Base-by-base conservation (phyloP, 2,797 vertebrate species). In the Syngnathus rostellatus region DNA sequence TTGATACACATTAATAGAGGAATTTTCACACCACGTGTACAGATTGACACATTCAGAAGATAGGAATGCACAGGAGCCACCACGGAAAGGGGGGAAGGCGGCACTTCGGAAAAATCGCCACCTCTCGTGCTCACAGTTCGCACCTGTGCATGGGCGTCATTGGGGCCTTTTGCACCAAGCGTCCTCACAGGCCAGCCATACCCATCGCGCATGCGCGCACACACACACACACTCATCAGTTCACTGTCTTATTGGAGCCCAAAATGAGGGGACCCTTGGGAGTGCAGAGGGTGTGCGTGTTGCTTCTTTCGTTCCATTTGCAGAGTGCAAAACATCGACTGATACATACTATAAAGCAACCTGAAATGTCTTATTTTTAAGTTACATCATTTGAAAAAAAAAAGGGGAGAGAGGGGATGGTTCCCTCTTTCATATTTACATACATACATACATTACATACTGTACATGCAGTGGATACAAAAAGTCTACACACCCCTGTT, bases 1-100 rank as follows among this genome's bases (percentile, higher is more conserved):
- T 93, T 93, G 90, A 92, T 94, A 92, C 93, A 95, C 93, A 94
- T 92, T 93, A 93, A 94, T 93, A 93, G 92, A 94, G 92, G 90
- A 91, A 89, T 92, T 88, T 86, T 93, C 91, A 96, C 94, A 92
- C 94, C 92, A 96, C 93, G 83, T 90, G 89, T 88, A 96, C 92
- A 94, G 91, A 92, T 92, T 87, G 89, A 94, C 92, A 95, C 91
- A 80, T 93, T 93, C 91, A 93, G 82, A 92, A 92, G 92, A 92
- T 89, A 92, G 91, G 85, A 92, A 92, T 92, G 91, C 92, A 94
- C 92, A 93, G 89, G 90, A 89, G 92, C 89, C 86, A 87, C 77
- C 86, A 89, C 91, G 87, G 87, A 78, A 76, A 75, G 40, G 46
- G 72, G 78, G 72, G 76, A 0, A 21, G 59, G 59, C 40, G 59